Evolutionary conservation across 1,140 invertebrate genomes (phyloP).

Genomic region (Panulirus ornatus): DNA sequence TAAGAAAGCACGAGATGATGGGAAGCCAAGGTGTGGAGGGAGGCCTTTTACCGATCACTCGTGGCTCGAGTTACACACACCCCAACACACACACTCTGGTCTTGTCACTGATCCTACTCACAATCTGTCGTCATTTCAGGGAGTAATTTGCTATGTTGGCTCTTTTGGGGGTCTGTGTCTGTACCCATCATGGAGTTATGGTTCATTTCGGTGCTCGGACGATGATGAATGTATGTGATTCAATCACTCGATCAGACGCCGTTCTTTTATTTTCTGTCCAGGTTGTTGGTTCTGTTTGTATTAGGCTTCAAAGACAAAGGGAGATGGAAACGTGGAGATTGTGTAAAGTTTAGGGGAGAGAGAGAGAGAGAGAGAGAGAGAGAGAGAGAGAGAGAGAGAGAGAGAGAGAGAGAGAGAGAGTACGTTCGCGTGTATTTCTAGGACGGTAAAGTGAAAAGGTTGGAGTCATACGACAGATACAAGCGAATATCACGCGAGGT

Average conservation of each 20-base stretch:
- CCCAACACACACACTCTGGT: too few relatives aligned
- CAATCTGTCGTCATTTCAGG: too few relatives aligned
- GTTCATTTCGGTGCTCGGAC: too few relatives aligned
- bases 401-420: not conserved
- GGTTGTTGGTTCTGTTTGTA: not conserved
- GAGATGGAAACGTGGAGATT: not conserved
- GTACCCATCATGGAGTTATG: not conserved
- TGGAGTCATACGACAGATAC: not conserved
- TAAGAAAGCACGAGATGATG: not conserved
- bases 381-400: slow-evolving; percentile 8
- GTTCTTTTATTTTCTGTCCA: too few relatives aligned
- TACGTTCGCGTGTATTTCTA: not conserved
- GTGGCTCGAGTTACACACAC: too few relatives aligned
- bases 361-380: slow-evolving; percentile 8
- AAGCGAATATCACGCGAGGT: not conserved
- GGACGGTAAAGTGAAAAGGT: not conserved
- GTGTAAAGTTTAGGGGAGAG: not conserved
- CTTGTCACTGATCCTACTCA: too few relatives aligned
- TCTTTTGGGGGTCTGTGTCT: not conserved
- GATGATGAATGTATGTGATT: not conserved
- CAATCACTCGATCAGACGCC: too few relatives aligned
- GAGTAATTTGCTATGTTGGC: too few relatives aligned
- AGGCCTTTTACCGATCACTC: not conserved
- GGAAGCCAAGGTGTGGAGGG: not conserved
- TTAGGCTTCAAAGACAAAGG: not conserved